Percentiles rank a stretch among this genome's conserved stretches.
These are phyloP conservation scores for Florisuga fusca DNA, from an alignment of 2,797 vertebrate genomes.

Conservation along the genomic window DNA sequence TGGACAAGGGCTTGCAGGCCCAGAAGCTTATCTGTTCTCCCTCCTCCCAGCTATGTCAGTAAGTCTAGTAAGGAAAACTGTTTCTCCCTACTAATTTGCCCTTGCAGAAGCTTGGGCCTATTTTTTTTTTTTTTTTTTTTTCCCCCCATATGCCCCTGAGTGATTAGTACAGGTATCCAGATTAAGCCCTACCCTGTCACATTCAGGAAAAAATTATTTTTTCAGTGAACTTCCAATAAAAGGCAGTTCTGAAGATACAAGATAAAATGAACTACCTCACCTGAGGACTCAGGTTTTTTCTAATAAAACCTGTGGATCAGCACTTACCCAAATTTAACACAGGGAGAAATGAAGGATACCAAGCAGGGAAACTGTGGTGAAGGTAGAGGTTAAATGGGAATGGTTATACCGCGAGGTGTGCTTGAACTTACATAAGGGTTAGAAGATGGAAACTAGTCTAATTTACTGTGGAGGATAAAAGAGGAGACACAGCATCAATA, in stretches of 20 bases:
- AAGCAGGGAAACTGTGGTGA: not conserved
- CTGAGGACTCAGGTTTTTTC: not conserved
- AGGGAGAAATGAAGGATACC: not conserved
- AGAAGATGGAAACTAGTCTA: not conserved
- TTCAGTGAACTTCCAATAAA: not conserved
- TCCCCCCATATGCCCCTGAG: accelerated
- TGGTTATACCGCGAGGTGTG: not conserved
- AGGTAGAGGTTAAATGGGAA: not conserved
- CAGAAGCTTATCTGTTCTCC: not conserved
- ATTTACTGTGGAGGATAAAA: not conserved
- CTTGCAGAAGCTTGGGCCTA: not conserved
- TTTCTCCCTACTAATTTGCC: not conserved
- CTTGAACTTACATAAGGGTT: not conserved
- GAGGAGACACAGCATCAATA: not conserved
- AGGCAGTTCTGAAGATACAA: not conserved
- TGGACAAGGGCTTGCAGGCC: not conserved
- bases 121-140: not conserved
- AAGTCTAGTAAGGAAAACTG: not conserved
- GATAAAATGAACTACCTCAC: not conserved
- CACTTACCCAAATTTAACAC: not conserved
- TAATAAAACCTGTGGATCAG: not conserved
- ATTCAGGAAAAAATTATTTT: not conserved
- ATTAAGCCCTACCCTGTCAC: not conserved
- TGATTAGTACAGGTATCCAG: not conserved
- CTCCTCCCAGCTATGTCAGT: not conserved